Evolutionary conservation across 2,113 vertebrate genomes (phyloP), one percentile per base, ranked within the genome.

Genomic region (Chloropsis cyanopogon): DNA sequence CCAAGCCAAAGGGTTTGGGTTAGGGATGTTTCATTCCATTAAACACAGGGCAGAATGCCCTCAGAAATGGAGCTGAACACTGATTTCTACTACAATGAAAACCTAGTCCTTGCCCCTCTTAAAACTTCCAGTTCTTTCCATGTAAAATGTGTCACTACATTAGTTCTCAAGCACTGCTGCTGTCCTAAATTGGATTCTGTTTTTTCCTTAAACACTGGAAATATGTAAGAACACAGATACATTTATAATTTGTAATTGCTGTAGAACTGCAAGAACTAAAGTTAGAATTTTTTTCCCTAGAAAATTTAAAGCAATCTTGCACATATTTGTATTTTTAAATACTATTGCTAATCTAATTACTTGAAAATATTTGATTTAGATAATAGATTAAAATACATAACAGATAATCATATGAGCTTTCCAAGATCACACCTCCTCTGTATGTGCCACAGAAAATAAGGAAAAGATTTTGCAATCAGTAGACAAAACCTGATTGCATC

Each of bases 1-100:
- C 77, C 90, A 96, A 93, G 63, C 5, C 93, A 98, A 92, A 97
- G 65, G 17, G 26, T 66, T 79, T 73, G 31, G 17, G 52, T 95
- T 72, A 94, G 33, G 28, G 25, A 29, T 60, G 14, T 20, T 63
- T 44, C 42, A 24, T 42, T 78, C 37, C 11, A 25, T 60, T 63
- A 8, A 44, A 49, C 22, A 29, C 61, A 59, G 8, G 15, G 31
- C 59, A 93, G 31, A 54, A 21, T 29, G 9, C 12, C 28, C 54
- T 39, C 53, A 85, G 42, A 77, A 91, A 52, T 3, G 3, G 22
- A 72, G 24, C 23, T 83, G 19, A 76, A 61, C 15, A 4, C 10
- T 33, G 11, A 63, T 76, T 77, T 90, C 26, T 29, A 21, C n/a
- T 66, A 12, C 60, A 85, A 11, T 0, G 1, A 42, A 75, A 86